Evolutionary conservation across 2,888 invertebrate genomes (phyloP).

Genomic region (Phragmatobia fuliginosa): DNA sequence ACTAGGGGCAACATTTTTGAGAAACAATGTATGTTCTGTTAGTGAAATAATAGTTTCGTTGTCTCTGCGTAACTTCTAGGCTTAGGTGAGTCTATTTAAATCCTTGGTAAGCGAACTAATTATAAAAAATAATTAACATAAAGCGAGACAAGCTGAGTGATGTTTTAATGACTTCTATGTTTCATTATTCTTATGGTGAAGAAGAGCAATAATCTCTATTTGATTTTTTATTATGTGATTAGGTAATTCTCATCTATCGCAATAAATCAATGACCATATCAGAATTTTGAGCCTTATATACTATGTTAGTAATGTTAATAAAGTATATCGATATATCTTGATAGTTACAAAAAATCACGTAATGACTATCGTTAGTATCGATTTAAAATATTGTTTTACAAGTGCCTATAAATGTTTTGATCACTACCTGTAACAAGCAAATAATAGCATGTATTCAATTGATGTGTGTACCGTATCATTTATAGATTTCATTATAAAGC

Average conservation of each 20-base stretch:
- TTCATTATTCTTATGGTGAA: constrained; percentile 10
- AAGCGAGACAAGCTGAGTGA: not conserved
- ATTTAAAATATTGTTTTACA: constrained; percentile 8
- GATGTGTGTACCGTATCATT: constrained; percentile 13
- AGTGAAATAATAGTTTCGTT: too few relatives aligned
- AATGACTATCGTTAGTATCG: not conserved
- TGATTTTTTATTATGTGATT: not conserved
- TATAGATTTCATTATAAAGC: constrained; percentile 14
- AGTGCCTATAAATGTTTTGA: constrained; percentile 20
- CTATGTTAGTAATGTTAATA: constrained; percentile 1
- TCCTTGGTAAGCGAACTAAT: too few relatives aligned
- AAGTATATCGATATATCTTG: not conserved
- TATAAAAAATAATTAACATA: not conserved
- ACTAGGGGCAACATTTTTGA: too few relatives aligned
- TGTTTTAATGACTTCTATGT: not conserved
- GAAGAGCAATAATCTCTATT: not conserved
- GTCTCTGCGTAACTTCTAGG: too few relatives aligned
- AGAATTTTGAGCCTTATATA: constrained; percentile 3
- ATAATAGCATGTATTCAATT: constrained; percentile 14
- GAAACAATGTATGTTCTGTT: too few relatives aligned
- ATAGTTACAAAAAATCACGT: not conserved
- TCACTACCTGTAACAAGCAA: constrained; percentile 12
- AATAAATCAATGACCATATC: constrained; percentile 12
- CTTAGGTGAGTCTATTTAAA: too few relatives aligned
- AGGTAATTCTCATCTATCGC: not conserved